Evolutionary conservation across 2,888 invertebrate genomes (phyloP).

Genomic region (Ophion ventricosus): DNA sequence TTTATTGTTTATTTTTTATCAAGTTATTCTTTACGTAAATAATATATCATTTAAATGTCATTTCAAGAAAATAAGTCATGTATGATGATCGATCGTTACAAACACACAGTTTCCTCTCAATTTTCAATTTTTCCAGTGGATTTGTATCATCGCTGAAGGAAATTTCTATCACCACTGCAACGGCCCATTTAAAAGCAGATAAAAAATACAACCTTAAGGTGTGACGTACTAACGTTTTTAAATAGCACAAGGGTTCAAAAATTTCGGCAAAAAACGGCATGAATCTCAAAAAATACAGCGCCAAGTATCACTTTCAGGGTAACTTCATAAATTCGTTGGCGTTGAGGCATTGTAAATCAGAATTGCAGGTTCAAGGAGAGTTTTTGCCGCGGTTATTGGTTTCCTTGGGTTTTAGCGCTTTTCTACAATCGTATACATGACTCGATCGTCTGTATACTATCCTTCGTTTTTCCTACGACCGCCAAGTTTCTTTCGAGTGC

Average conservation of each 20-base stretch:
- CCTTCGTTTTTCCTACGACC: constrained; percentile 66
- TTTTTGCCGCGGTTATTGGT: constrained; percentile 32
- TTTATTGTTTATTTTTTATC: too few species aligned
- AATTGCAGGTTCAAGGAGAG: constrained; percentile 43
- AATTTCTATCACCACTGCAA: too few species aligned
- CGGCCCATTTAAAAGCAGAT: neutral
- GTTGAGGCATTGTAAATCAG: constrained; percentile 51
- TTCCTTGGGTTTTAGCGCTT: constrained; percentile 33
- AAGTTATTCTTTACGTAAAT: too few species aligned
- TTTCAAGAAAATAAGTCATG: too few species aligned
- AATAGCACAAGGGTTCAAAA: neutral
- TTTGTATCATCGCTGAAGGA: too few species aligned
- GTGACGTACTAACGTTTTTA: too few species aligned
- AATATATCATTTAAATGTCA: too few species aligned
- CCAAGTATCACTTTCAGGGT: constrained; percentile 2
- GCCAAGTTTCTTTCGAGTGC: constrained; percentile 64
- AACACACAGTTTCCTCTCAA: too few species aligned
- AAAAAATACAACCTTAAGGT: neutral
- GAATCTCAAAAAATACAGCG: neutral
- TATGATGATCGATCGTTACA: too few species aligned
- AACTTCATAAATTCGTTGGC: constrained; percentile 36
- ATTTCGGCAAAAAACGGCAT: neutral
- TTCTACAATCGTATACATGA: constrained; percentile 16
- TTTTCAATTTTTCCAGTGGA: too few species aligned
- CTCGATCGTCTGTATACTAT: constrained; percentile 17